Percentiles rank a stretch among this genome's conserved stretches.
These are phyloP conservation scores for Lates japonicus DNA, from an alignment of 2,797 vertebrate species.

Conservation along the genomic window DNA sequence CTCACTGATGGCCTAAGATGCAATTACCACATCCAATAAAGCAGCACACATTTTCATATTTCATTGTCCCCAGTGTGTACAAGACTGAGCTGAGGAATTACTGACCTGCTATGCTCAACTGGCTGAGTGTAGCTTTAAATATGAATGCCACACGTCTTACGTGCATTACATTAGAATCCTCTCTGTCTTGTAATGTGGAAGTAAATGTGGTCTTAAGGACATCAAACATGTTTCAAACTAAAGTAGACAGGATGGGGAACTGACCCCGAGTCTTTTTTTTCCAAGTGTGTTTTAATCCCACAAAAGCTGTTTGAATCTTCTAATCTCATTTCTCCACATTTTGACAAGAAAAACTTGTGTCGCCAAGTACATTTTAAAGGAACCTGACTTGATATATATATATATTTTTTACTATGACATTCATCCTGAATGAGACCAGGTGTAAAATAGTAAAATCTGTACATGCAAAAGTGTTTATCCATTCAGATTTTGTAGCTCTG, in stretches of 20 bases:
- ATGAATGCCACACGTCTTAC: conserved; percentile 57
- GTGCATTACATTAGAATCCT: conserved; percentile 56
- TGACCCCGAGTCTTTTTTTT: conserved; percentile 35
- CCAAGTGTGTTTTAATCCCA: conserved; percentile 10
- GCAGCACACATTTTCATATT: conserved; percentile 66
- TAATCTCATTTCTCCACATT: conserved; percentile 21
- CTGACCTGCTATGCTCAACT: conserved; percentile 62
- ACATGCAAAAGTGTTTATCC: not conserved
- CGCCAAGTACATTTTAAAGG: not conserved
- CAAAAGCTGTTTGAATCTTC: not conserved
- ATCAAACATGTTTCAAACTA: conserved; percentile 44
- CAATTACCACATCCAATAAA: conserved; percentile 65
- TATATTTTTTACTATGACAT: not conserved
- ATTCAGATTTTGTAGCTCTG: not conserved
- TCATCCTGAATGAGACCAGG: not conserved
- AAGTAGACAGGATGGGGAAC: conserved; percentile 7
- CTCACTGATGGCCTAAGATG: conserved; percentile 60
- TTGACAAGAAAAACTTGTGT: not conserved
- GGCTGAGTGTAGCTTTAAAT: conserved; percentile 72
- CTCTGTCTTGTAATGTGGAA: conserved; percentile 52
- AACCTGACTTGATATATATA: not conserved
- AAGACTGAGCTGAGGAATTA: conserved; percentile 47
- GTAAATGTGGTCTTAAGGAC: conserved; percentile 44
- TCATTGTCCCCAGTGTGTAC: conserved; percentile 56
- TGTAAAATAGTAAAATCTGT: not conserved